These are phyloP conservation scores for Oceanodroma leucorhoa DNA, from an alignment of 2,797 vertebrate genomes.

Conservation along the genomic window DNA sequence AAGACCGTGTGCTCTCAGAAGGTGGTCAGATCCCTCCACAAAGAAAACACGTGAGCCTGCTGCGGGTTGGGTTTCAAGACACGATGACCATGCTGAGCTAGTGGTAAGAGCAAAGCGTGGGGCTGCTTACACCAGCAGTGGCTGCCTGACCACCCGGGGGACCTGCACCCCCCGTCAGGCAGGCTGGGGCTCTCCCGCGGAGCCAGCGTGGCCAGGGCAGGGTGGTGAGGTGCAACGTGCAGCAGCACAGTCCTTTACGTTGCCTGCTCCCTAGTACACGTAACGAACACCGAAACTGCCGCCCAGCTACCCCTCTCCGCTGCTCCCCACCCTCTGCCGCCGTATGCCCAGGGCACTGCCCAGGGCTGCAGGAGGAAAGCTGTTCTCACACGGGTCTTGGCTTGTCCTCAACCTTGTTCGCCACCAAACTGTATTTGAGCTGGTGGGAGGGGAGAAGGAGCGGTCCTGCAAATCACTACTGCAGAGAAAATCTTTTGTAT, in stretches of 20 bases:
- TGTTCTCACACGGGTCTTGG: not conserved
- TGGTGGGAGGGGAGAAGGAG: not conserved
- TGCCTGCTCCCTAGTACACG: not conserved
- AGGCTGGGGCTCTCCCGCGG: not conserved
- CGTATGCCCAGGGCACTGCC: not conserved
- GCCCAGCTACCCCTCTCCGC: not conserved
- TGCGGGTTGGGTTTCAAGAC: not conserved
- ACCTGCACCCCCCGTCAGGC: not conserved
- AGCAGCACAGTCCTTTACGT: not conserved
- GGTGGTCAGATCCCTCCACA: not conserved
- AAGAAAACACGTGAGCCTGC: not conserved
- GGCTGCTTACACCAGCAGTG: not conserved
- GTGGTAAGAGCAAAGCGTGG: not conserved
- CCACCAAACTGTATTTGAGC: not conserved
- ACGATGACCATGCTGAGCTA: not conserved
- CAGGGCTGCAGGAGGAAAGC: not conserved
- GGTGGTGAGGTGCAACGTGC: not conserved
- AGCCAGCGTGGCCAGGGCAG: not conserved
- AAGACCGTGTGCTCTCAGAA: not conserved
- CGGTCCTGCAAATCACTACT: not conserved
- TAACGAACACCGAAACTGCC: not conserved
- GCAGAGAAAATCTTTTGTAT: not conserved
- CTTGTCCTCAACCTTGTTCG: not conserved
- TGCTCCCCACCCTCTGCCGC: not conserved
- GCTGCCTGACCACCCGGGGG: not conserved